Percentiles rank a stretch among this genome's conserved stretches.
Conservation (phyloP, 53 echinoderm and acorn worm species). For the Holothuria leucospilota region DNA sequence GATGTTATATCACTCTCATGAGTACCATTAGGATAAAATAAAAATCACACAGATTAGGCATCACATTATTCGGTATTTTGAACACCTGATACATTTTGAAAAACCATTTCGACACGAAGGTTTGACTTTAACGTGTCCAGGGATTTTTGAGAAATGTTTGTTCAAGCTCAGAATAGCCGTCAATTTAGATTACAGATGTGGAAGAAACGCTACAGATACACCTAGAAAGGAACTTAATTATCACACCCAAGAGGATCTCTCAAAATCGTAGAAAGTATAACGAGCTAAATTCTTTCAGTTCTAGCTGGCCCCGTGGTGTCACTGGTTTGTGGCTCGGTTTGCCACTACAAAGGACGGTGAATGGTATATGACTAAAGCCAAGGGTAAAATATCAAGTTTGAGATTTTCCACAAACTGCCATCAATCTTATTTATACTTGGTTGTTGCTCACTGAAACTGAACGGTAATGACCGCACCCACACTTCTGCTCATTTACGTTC, state of each 20-base stretch:
- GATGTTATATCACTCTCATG: no score
- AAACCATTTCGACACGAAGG: background rate
- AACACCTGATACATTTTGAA: constrained; percentile 30
- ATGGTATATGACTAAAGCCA: no score
- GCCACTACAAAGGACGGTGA: no score
- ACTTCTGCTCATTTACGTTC: no score
- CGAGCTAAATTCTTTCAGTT: constrained; percentile 3
- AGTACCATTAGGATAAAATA: no score
- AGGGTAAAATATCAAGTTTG: no score
- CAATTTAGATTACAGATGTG: background rate
- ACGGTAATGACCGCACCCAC: no score
- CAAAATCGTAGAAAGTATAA: background rate
- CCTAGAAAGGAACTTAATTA: background rate
- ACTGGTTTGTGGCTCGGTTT: background rate
- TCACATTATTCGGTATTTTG: background rate
- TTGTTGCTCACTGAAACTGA: no score
- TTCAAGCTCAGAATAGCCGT: background rate
- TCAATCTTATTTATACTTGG: no score
- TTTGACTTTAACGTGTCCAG: constrained; percentile 18
- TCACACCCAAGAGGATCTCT: constrained; percentile 1
- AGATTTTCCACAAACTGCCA: no score
- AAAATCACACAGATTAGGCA: no score
- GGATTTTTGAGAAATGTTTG: constrained; percentile 17
- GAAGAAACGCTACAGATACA: no score
- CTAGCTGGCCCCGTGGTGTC: background rate